A percentile compares a stretch with the other conserved stretches of the same genome.
Conservation (phyloP, 2,888 invertebrate genomes). For the Platycheirus albimanus region DNA sequence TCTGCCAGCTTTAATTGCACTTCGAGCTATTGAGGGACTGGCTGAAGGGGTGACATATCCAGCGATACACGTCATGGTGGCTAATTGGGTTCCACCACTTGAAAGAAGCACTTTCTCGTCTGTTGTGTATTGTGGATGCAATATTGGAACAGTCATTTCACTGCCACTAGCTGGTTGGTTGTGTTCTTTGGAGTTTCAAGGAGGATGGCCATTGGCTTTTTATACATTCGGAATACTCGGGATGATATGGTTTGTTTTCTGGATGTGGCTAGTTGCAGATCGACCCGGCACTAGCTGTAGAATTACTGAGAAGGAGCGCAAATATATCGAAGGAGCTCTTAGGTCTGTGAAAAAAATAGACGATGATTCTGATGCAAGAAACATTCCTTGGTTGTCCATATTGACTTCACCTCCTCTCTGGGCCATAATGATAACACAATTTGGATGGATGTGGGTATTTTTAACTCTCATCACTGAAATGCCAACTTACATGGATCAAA, state of each 20-base stretch:
- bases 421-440: slow-evolving; percentile 92
- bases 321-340: slow-evolving; percentile 85
- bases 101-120: slow-evolving; percentile 96
- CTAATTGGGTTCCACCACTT: slow-evolving; percentile 95
- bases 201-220: slow-evolving; percentile 95
- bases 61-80: slow-evolving; percentile 96
- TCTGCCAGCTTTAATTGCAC: slow-evolving; percentile 87
- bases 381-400: slow-evolving; percentile 90
- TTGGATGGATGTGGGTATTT: slow-evolving; percentile 92
- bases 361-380: slow-evolving; percentile 78
- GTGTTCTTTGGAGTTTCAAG: slow-evolving; percentile 88
- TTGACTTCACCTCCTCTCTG: slow-evolving; percentile 90
- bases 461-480: slow-evolving; percentile 92
- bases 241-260: slow-evolving; percentile 92
- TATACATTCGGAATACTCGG: slow-evolving; percentile 92
- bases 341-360: slow-evolving; percentile 75
- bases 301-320: slow-evolving; percentile 88
- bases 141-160: slow-evolving; percentile 94
- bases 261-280: slow-evolving; percentile 90
- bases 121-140: slow-evolving; percentile 93
- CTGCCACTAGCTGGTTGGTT: slow-evolving; percentile 92
- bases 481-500: slow-evolving; percentile 92
- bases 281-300: slow-evolving; percentile 89
- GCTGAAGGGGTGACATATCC: slow-evolving; percentile 96
- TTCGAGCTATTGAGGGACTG: slow-evolving; percentile 91